Evolutionary conservation across 2,888 invertebrate species (phyloP).

Genomic region (Chrysina gloriosa): DNA sequence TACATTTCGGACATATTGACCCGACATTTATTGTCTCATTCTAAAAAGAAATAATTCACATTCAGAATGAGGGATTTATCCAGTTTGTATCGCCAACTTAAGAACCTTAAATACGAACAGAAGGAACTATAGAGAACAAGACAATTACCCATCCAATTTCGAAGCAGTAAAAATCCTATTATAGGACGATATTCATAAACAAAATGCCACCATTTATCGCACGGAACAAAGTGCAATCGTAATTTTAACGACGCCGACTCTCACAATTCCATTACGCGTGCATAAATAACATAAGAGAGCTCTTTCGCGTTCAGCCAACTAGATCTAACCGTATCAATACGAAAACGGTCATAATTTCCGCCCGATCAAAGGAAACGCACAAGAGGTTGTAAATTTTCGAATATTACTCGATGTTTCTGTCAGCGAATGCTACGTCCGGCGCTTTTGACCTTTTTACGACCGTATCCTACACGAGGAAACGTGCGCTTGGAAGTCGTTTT

Average conservation of each 20-base stretch:
- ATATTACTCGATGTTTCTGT: slow-evolving; percentile 33
- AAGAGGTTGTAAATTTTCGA: slow-evolving; percentile 34
- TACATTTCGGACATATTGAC: too few species aligned
- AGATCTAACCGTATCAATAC: slow-evolving; percentile 23
- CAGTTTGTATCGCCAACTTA: too few species aligned
- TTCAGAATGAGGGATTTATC: too few species aligned
- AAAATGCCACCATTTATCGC: too few species aligned
- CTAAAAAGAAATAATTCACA: too few species aligned
- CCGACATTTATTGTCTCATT: too few species aligned
- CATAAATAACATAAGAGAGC: background rate
- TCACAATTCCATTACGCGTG: background rate
- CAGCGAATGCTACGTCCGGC: slow-evolving; percentile 22
- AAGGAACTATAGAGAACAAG: too few species aligned
- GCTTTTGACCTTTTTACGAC: slow-evolving; percentile 31
- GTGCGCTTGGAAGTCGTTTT: background rate
- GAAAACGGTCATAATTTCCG: slow-evolving; percentile 26
- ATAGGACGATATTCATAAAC: too few species aligned
- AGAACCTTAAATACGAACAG: too few species aligned
- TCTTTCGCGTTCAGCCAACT: background rate
- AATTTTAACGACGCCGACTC: slow-evolving; percentile 12
- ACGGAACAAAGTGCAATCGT: slow-evolving; percentile 3
- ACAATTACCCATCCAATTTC: too few species aligned
- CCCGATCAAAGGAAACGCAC: slow-evolving; percentile 26
- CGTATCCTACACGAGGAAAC: slow-evolving; percentile 2
- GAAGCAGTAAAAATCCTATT: too few species aligned